Conservation (phyloP, 2,113 vertebrate species). For the Phycodurus eques region DNA sequence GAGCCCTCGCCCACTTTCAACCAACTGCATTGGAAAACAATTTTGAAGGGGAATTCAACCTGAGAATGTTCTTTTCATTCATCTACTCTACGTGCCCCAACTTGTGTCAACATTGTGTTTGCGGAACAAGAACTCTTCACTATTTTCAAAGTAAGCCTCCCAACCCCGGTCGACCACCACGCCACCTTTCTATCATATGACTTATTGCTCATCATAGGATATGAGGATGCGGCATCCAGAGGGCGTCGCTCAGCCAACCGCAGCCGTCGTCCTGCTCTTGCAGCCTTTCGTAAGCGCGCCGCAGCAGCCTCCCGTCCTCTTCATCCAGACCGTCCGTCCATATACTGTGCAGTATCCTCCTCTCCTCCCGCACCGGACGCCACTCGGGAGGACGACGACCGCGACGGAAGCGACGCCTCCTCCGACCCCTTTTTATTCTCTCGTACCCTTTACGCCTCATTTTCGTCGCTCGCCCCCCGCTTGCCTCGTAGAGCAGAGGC, state of each 20-base stretch:
- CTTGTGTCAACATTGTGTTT: too few relatives aligned
- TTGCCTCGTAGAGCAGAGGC: constrained; percentile 55
- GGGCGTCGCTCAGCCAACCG: constrained; percentile 88
- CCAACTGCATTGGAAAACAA: too few relatives aligned
- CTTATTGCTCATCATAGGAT: constrained; percentile 76
- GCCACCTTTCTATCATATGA: not conserved
- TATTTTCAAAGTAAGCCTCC: too few relatives aligned
- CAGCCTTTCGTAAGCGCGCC: constrained; percentile 81
- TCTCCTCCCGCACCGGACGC: constrained; percentile 84
- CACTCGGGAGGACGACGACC: constrained; percentile 68
- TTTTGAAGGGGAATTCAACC: too few relatives aligned
- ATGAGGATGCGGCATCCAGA: constrained; percentile 94
- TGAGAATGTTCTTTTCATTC: too few relatives aligned
- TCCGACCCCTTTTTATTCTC: constrained; percentile 73
- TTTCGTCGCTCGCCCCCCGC: constrained; percentile 17
- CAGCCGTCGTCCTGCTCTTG: constrained; percentile 81
- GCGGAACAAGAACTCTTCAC: too few relatives aligned
- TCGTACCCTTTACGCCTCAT: constrained; percentile 74
- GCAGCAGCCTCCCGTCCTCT: constrained; percentile 88
- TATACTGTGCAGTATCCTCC: constrained; percentile 85
- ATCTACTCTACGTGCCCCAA: too few relatives aligned
- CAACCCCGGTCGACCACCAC: too few relatives aligned
- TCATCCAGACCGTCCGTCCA: constrained; percentile 92
- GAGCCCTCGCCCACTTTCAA: too few relatives aligned
- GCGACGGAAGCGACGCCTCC: constrained; percentile 61